phyloP scores from a whole-genome alignment of 2,113 vertebrate species.

The Larimichthys crocea region DNA sequence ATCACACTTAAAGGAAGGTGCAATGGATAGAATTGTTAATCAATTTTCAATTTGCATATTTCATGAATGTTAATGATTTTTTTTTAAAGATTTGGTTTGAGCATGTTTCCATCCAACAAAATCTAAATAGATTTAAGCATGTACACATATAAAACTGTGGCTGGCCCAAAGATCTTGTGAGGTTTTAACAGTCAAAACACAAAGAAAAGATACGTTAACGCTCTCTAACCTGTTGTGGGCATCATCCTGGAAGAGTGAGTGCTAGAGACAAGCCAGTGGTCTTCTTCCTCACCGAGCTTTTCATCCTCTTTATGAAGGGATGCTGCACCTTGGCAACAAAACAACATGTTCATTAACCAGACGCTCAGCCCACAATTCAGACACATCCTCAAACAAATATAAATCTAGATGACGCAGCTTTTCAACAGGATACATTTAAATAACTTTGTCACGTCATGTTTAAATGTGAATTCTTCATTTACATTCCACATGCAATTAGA shows the following conservation, averaged over 20 bases:
- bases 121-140: neutral
- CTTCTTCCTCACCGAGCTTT: conserved; percentile 35
- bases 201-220: neutral
- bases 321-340: conserved; percentile 36
- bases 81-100: neutral
- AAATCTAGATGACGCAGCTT: neutral
- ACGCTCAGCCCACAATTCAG: neutral
- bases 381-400: neutral
- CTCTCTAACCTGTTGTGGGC: conserved; percentile 46
- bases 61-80: neutral
- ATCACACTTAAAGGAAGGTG: neutral
- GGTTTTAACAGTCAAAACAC: neutral
- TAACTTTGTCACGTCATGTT: too few relatives aligned
- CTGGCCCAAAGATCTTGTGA: neutral
- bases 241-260: conserved; percentile 17
- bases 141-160: neutral
- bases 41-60: neutral
- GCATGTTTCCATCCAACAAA: neutral
- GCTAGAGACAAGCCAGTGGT: conserved; percentile 6
- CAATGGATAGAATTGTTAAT: neutral
- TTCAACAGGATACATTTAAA: neutral
- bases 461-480: too few relatives aligned
- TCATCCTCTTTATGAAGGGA: conserved; percentile 27
- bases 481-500: neutral
- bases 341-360: neutral